Percentiles rank a stretch among this genome's conserved stretches.
These are phyloP conservation scores for Rousettus leschenaultii DNA, from an alignment of 2,113 vertebrate genomes.

Conservation along the genomic window DNA sequence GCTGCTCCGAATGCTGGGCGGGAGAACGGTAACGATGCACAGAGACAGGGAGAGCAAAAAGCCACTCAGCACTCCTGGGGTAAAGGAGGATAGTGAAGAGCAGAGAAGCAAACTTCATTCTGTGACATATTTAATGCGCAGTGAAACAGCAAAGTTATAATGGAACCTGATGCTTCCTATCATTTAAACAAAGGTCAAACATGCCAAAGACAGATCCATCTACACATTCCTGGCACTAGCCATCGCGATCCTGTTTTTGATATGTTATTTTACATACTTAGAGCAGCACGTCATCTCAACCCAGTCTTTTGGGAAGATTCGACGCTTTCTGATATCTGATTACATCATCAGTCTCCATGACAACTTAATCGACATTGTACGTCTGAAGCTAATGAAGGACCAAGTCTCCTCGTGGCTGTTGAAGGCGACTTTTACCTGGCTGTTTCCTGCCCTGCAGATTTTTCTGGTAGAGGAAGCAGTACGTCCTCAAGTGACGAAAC, in stretches of 20 bases:
- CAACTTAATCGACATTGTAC: conserved; percentile 82
- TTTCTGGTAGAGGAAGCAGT: conserved; percentile 77
- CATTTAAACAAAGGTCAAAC: neutral
- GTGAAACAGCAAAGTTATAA: neutral
- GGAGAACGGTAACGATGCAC: neutral
- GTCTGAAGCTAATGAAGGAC: conserved; percentile 82
- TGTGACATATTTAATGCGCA: neutral
- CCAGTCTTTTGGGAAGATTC: neutral
- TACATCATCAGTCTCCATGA: neutral
- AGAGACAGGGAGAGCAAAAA: neutral
- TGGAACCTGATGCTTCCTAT: neutral
- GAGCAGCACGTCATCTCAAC: neutral
- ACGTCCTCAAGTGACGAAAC: conserved; percentile 87
- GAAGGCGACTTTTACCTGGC: conserved; percentile 87
- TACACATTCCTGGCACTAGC: neutral
- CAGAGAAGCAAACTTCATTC: neutral
- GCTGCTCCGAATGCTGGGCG: neutral
- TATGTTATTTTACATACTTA: neutral
- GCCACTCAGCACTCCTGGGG: too few species aligned
- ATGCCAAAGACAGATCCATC: neutral
- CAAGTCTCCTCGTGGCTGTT: conserved; percentile 82
- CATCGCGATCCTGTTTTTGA: neutral
- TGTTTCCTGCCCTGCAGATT: conserved; percentile 75
- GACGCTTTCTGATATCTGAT: neutral
- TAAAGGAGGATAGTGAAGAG: neutral